Percentiles rank a stretch among this genome's conserved stretches.
phyloP scores from a whole-genome alignment of 2,888 invertebrate genomes.

The Acleris literana region DNA sequence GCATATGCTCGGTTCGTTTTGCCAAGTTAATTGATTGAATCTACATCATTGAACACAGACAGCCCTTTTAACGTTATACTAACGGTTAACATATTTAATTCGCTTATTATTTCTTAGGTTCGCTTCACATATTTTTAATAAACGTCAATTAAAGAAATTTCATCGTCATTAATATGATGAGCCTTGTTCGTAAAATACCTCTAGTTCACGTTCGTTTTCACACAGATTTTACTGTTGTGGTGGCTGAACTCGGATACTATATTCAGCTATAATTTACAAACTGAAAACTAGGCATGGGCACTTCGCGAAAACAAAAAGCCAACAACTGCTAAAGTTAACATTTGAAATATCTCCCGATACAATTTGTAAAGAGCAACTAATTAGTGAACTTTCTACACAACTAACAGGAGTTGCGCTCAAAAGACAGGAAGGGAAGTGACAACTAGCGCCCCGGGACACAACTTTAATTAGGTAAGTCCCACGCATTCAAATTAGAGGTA shows the following conservation, averaged over 20 bases:
- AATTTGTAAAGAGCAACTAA: constrained; percentile 15
- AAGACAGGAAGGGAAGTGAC: constrained; percentile 61
- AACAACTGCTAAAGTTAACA: background rate
- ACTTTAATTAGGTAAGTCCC: constrained; percentile 63
- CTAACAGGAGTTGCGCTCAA: constrained; percentile 19
- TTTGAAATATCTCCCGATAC: constrained; percentile 1
- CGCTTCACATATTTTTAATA: constrained; percentile 12
- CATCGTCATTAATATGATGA: no score
- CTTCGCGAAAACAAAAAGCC: background rate
- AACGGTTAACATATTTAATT: constrained; percentile 25
- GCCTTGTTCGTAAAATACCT: no score
- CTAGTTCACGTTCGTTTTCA: no score
- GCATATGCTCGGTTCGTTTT: constrained; percentile 52
- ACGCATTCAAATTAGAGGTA: constrained; percentile 44
- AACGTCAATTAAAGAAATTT: background rate
- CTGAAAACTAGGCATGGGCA: background rate
- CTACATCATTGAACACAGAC: constrained; percentile 41
- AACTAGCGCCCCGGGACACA: constrained; percentile 58
- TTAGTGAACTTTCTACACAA: constrained; percentile 15
- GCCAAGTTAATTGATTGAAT: constrained; percentile 58
- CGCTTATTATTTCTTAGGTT: constrained; percentile 7
- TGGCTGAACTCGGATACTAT: no score
- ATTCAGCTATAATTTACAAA: background rate
- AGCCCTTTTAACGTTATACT: constrained; percentile 18
- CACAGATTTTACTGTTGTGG: no score